Percentiles rank a stretch among this genome's conserved stretches.
These are phyloP conservation scores for Tribolium freemani DNA, from an alignment of 2,888 invertebrate genomes.

Conservation along the genomic window DNA sequence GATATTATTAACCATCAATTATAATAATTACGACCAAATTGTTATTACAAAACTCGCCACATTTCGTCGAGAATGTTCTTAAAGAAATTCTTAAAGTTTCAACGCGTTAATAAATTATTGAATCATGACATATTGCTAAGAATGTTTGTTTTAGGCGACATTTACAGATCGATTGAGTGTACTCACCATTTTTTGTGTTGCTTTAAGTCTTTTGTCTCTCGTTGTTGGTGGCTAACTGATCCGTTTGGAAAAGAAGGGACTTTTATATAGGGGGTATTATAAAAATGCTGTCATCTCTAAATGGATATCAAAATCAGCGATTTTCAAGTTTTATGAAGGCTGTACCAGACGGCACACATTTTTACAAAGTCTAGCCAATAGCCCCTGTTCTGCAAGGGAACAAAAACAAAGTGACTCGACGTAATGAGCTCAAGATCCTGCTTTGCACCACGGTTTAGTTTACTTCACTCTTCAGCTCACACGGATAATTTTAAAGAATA, in stretches of 20 bases:
- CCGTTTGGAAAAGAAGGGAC: constrained; percentile 30
- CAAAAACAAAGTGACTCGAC: constrained; percentile 47
- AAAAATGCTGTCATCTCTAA: constrained; percentile 36
- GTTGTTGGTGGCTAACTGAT: constrained; percentile 45
- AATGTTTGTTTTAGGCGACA: too few relatives aligned
- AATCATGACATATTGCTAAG: too few relatives aligned
- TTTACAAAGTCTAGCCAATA: constrained; percentile 46
- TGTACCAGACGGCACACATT: constrained; percentile 44
- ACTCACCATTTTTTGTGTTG: constrained; percentile 32
- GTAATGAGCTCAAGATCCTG: background rate
- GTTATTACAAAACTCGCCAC: too few relatives aligned
- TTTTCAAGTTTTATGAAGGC: constrained; percentile 48
- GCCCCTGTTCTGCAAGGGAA: constrained; percentile 43
- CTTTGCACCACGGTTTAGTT: constrained; percentile 30
- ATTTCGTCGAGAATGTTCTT: too few relatives aligned
- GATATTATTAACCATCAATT: too few relatives aligned
- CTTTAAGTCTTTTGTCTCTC: constrained; percentile 43
- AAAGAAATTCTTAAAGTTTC: too few relatives aligned
- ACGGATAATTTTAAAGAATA: too few relatives aligned
- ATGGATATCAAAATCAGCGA: constrained; percentile 41
- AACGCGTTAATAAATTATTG: too few relatives aligned
- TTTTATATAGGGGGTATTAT: constrained; percentile 29
- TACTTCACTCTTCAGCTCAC: too few relatives aligned
- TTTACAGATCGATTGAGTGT: too few relatives aligned
- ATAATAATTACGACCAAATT: too few relatives aligned